Conservation (phyloP, 2,888 invertebrate genomes). For the Metalampra italica region DNA sequence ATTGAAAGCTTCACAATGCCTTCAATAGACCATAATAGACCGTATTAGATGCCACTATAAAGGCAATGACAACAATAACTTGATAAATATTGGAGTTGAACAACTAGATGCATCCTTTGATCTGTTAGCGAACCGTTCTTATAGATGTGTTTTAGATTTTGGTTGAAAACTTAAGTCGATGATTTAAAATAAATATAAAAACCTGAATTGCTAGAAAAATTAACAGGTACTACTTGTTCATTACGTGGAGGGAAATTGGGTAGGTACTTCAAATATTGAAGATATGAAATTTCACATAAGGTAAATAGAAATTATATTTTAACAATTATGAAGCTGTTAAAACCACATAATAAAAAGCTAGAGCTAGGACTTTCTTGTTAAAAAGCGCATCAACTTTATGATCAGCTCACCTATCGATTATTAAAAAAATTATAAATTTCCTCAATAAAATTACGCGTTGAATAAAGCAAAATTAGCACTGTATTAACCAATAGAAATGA, state of each 20-base stretch:
- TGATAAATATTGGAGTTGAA: conserved; percentile 54
- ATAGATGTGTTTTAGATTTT: neutral
- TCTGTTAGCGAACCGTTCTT: conserved; percentile 19
- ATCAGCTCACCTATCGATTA: neutral
- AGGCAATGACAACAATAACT: conserved; percentile 52
- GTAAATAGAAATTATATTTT: too few species aligned
- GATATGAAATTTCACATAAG: too few species aligned
- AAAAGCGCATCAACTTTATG: neutral
- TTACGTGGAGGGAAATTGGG: too few species aligned
- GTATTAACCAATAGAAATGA: too few species aligned
- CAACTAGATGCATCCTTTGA: conserved; percentile 19
- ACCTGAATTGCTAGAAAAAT: too few species aligned
- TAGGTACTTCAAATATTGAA: too few species aligned
- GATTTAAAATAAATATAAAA: too few species aligned
- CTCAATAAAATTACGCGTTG: neutral
- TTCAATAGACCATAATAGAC: conserved; percentile 51
- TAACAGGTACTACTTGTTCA: too few species aligned
- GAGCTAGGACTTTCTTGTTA: too few species aligned
- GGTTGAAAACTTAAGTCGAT: too few species aligned
- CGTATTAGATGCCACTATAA: conserved; percentile 54
- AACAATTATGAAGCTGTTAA: too few species aligned
- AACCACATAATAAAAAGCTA: too few species aligned
- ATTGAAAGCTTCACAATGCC: conserved; percentile 48
- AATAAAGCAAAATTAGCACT: neutral
- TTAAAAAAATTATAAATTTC: neutral